These are phyloP conservation scores for Tetrax tetrax DNA, from an alignment of 2,113 vertebrate genomes.

Conservation along the genomic window DNA sequence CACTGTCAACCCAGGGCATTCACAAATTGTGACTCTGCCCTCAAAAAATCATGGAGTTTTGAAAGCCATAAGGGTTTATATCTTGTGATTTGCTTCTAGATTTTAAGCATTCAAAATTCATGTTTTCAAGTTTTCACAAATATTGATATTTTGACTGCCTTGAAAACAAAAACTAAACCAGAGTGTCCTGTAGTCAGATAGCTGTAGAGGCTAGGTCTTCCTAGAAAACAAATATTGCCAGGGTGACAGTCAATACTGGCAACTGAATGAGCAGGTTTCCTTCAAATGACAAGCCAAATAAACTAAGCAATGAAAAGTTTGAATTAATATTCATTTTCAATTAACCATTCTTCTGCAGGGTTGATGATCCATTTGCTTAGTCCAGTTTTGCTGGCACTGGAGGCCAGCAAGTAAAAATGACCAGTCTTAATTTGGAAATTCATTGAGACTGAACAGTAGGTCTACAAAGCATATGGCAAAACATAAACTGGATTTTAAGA, in stretches of 20 bases:
- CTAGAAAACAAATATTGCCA: background rate
- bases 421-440: background rate
- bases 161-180: background rate
- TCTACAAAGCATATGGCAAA: background rate
- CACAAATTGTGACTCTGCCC: background rate
- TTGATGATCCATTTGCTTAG: background rate
- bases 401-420: background rate
- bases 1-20: background rate
- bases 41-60: background rate
- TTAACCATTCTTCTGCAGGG: background rate
- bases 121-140: background rate
- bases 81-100: background rate
- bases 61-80: background rate
- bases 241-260: background rate
- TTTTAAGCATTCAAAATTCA: background rate
- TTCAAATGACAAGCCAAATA: background rate
- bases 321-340: background rate
- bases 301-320: background rate
- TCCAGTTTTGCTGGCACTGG: background rate
- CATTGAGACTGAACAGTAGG: background rate
- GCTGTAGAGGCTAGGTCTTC: background rate
- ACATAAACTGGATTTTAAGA: background rate
- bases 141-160: background rate
- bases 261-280: background rate
- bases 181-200: background rate